Percentiles rank a stretch among this genome's conserved stretches.
Conservation (phyloP, 2,113 vertebrate species). For the Natator depressus region DNA sequence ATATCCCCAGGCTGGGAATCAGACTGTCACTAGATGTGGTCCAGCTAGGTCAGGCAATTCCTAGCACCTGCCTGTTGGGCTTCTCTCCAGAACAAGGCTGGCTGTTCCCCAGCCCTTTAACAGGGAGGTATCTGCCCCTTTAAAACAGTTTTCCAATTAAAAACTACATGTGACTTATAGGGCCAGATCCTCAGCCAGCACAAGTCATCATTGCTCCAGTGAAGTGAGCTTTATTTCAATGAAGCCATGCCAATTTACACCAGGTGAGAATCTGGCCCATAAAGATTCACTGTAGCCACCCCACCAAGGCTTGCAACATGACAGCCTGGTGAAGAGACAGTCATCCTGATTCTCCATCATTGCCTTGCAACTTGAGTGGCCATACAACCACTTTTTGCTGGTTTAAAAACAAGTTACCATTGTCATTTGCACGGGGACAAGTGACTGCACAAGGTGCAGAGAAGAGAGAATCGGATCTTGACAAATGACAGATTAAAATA, state of each 20-base stretch:
- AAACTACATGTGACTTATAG: neutral
- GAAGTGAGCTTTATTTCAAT: neutral
- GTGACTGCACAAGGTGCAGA: neutral
- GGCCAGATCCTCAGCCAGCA: neutral
- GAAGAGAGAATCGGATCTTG: neutral
- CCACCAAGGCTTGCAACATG: neutral
- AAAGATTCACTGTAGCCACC: neutral
- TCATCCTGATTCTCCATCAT: neutral
- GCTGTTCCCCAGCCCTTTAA: neutral
- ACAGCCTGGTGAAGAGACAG: neutral
- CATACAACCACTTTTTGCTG: neutral
- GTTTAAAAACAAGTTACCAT: neutral
- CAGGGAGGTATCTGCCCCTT: neutral
- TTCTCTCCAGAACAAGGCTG: neutral
- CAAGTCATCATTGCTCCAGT: neutral
- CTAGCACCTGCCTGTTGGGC: neutral
- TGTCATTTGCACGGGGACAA: neutral
- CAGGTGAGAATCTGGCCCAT: neutral
- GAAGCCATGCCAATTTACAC: neutral
- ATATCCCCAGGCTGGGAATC: neutral
- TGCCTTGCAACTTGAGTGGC: neutral
- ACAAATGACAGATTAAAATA: neutral
- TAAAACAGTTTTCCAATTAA: neutral
- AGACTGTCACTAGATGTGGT: neutral
- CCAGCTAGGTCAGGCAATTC: neutral